Evolutionary conservation across 2,113 vertebrate species (phyloP), one percentile per base, ranked within the genome.

Genomic region (Alouatta palliata): DNA sequence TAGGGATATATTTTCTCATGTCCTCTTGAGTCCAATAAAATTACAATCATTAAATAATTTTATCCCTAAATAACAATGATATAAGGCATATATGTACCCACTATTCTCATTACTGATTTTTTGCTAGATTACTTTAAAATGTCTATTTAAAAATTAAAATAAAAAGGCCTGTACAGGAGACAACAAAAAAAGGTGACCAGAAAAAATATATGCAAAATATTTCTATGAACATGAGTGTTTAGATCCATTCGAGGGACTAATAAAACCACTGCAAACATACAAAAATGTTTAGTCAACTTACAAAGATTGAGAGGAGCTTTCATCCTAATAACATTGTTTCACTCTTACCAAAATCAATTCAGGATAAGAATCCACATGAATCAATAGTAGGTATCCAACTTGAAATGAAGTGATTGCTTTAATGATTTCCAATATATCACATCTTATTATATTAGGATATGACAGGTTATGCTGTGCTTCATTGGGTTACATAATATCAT

Each of bases 401-500:
- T 85, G 30, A 97, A 98, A 92, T 37, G 87, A 94, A 96, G 61
- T 75, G 93, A 96, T 92, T 95, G 30, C 54, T 92, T 25, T 95
- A 97, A 66, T 21, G 20, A 96, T 97, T 98, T 82, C 68, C 45
- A 95, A 2, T 97, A 91, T 43, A 97, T 98, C 93, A 94, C n/a
- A 92, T 92, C 49, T 81, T 75, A 61, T 97, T 97, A 49, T 83
- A 94, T 97, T 97, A 98, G 64, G 30, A 71, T 93, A 90, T 97
- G 95, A 97, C 73, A 97, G 52, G 68, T 93, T 97, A 54, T 96
- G 54, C 86, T 97, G 89, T 96, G 84, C 83, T 97, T 98, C 98
- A 94, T 76, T 97, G 92, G 81, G 76, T 98, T 97, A 93, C 73
- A 68, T 37, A 95, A 82, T 96, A 89, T 91, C 77, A 66, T 80